Percentiles rank a stretch among this genome's conserved stretches.
These are phyloP conservation scores for Polypedilum pembai DNA, from an alignment of 1,140 invertebrate genomes.

Conservation along the genomic window DNA sequence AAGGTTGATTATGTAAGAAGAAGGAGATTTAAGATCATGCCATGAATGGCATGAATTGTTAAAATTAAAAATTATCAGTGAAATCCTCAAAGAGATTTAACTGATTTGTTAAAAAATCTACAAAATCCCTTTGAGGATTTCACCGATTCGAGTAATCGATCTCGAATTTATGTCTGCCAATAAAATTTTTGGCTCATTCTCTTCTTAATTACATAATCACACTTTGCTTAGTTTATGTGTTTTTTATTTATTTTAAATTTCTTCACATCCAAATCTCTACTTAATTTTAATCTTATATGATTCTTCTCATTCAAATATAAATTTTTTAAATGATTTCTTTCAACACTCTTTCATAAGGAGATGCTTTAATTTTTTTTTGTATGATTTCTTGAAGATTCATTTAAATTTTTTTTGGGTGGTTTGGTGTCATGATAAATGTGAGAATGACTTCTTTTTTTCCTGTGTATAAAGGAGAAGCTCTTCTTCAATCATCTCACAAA, in stretches of 20 bases:
- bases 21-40: neutral
- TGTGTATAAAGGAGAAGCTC: slow-evolving; percentile 17
- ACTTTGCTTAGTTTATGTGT: neutral
- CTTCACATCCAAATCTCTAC: neutral
- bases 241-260: neutral
- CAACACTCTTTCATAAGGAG: neutral
- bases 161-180: neutral
- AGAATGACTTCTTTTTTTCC: neutral
- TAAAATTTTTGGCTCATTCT: neutral
- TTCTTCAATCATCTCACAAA: slow-evolving; percentile 6
- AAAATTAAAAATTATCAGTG: neutral
- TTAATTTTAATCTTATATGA: neutral
- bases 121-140: no score
- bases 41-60: neutral
- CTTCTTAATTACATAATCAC: neutral
- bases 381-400: slow-evolving; percentile 12
- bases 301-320: neutral
- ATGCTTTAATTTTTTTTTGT: no score
- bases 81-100: neutral
- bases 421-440: neutral
- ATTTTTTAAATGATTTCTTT: slow-evolving; percentile 13
- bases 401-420: neutral
- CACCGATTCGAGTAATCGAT: no score
- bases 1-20: neutral
- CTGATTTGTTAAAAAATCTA: no score